These are phyloP conservation scores for Drosophila pseudotalamancana DNA, from an alignment of 2,888 invertebrate species.

Conservation along the genomic window DNA sequence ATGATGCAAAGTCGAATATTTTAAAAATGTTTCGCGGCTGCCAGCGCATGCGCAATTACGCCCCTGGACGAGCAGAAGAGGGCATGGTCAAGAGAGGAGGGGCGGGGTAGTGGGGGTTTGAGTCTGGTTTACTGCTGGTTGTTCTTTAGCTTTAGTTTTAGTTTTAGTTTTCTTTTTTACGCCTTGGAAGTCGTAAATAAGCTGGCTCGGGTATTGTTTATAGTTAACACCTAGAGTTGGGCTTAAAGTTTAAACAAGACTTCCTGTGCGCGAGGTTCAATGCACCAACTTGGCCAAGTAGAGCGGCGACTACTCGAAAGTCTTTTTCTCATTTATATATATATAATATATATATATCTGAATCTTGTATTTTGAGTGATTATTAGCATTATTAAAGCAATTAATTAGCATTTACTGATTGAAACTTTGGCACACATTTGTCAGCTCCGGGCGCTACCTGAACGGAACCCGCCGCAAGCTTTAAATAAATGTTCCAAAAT, in stretches of 20 bases:
- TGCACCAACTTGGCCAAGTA: slow-evolving; percentile 27
- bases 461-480: slow-evolving; percentile 59
- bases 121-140: slow-evolving; percentile 5
- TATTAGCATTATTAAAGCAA: slow-evolving; percentile 65
- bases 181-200: slow-evolving; percentile 72
- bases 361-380: slow-evolving; percentile 45
- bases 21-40: slow-evolving; percentile 50
- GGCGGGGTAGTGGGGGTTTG: neutral
- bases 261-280: slow-evolving; percentile 49
- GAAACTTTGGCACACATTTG: slow-evolving; percentile 57
- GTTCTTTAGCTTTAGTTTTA: neutral
- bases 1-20: slow-evolving; percentile 76
- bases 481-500: slow-evolving; percentile 36
- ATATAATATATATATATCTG: too few relatives aligned
- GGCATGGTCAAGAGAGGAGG: neutral
- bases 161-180: slow-evolving; percentile 10
- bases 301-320: neutral
- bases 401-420: slow-evolving; percentile 70
- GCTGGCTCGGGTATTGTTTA: slow-evolving; percentile 63
- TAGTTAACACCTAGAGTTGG: slow-evolving; percentile 72
- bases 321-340: neutral
- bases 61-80: slow-evolving; percentile 13
- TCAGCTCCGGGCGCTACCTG: slow-evolving; percentile 48
- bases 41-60: slow-evolving; percentile 70
- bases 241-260: slow-evolving; percentile 49